Evolutionary conservation across 1,140 invertebrate species (phyloP).

Genomic region (Polypedilum vanderplanki): DNA sequence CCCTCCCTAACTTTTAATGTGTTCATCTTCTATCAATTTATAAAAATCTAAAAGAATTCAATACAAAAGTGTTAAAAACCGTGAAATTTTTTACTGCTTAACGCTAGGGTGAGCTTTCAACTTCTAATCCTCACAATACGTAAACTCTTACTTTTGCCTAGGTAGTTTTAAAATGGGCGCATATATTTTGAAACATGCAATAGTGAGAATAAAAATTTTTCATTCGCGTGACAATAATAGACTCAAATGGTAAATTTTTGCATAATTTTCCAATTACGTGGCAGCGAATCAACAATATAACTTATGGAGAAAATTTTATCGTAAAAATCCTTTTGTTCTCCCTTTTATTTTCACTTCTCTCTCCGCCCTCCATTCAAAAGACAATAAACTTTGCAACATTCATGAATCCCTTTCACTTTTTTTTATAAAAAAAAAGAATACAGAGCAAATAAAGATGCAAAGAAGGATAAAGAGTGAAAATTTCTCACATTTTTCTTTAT

Average conservation of each 20-base stretch:
- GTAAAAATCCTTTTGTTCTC: slow-evolving; percentile 2
- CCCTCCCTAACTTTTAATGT: not conserved
- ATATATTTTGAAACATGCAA: not conserved
- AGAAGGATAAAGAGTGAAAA: not conserved
- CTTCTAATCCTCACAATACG: slow-evolving; percentile 5
- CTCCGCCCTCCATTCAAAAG: not conserved
- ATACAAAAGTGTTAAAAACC: slow-evolving; percentile 27
- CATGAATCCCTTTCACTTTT: slow-evolving; percentile 17
- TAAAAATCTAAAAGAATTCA: not conserved
- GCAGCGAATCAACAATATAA: not conserved
- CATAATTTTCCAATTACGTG: slow-evolving; percentile 18
- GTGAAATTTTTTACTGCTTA: slow-evolving; percentile 20
- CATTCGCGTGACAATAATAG: slow-evolving; percentile 16
- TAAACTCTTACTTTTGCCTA: not conserved
- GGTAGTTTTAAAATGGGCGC: not conserved
- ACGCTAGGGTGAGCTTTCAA: slow-evolving; percentile 8
- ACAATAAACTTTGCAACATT: not conserved
- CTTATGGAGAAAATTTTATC: not conserved
- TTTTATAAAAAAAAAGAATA: not conserved
- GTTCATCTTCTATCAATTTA: not conserved
- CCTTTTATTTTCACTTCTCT: not conserved
- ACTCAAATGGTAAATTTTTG: not conserved
- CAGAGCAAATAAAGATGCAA: too few relatives aligned
- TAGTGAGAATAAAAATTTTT: not conserved
- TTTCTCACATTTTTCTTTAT: slow-evolving; percentile 19